Evolutionary conservation across 2,888 invertebrate genomes (phyloP), one percentile per base, ranked within the genome.

Genomic region (Geotrupes spiniger): DNA sequence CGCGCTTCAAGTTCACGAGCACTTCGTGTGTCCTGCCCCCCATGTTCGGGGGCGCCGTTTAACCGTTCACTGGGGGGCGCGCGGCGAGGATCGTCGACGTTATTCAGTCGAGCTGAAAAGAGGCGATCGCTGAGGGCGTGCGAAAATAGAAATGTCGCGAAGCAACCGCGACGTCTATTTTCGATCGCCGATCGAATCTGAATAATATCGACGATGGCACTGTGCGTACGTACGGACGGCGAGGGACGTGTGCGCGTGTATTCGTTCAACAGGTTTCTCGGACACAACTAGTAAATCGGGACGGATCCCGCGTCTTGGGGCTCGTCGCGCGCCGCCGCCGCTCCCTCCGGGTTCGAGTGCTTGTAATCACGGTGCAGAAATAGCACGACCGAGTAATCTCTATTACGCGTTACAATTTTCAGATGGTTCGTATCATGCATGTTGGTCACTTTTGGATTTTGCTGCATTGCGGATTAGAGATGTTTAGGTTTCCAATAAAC

Each of bases 21-120:
- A 89, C 80, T 69, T 87, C 86, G 70, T 89, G 87, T 72, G 83
- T 77, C 72, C 83, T 86, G 74, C 84, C 84, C 83, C 82, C 82
- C 65, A 66, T 74, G 55, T 49, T 55, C 33, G 42, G 51, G 49
- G 48, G 45, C 10, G 5, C 29, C 27, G 21, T 4, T 25, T 15
- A 42, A 33, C 17, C 14, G 29, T 38, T 27, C 10, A 11, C 21
- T 39, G 29, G 25, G 12, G 15, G 9, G 25, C n/a, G 14, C 25
- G 27, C 14, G 6, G 14, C 17, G 36, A 43, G 36, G 36, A 43
- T 36, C 36, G 42, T 36, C 27, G 43, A 39, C 39, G 21, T n/a
- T n/a, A n/a, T n/a, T n/a, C n/a, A n/a, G n/a, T n/a, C n/a, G n/a
- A n/a, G n/a, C n/a, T n/a, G n/a, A n/a, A n/a, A n/a, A n/a, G n/a